These are phyloP conservation scores for Xylocampa areola DNA, from an alignment of 2,888 invertebrate species.

Conservation along the genomic window DNA sequence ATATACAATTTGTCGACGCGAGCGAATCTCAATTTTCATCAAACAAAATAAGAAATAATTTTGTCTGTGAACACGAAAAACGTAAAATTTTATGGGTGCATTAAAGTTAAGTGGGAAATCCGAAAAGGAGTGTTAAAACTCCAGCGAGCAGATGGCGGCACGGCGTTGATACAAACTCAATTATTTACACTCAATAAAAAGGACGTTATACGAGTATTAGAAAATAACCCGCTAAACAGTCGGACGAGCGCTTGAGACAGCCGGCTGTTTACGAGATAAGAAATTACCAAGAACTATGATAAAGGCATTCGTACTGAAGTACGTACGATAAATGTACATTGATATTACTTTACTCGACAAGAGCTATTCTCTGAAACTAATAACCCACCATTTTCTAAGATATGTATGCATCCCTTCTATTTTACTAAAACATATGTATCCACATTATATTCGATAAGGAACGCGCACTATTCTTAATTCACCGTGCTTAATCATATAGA, in stretches of 20 bases:
- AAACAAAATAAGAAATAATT: slow-evolving; percentile 66
- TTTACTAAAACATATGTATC: no score
- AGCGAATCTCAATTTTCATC: slow-evolving; percentile 67
- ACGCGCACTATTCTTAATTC: slow-evolving; percentile 68
- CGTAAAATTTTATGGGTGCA: slow-evolving; percentile 86
- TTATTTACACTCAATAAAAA: slow-evolving; percentile 90
- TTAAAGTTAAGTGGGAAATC: slow-evolving; percentile 89
- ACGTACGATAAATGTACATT: slow-evolving; percentile 15
- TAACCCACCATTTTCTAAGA: background rate
- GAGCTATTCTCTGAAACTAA: slow-evolving; percentile 4
- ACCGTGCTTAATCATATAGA: slow-evolving; percentile 78
- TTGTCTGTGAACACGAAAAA: slow-evolving; percentile 62
- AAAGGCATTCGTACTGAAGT: slow-evolving; percentile 24
- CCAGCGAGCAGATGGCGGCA: slow-evolving; percentile 83
- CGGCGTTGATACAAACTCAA: slow-evolving; percentile 87
- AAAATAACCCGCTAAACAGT: slow-evolving; percentile 81
- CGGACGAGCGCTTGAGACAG: slow-evolving; percentile 60
- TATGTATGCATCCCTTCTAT: no score
- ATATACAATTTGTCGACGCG: slow-evolving; percentile 69
- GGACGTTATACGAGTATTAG: slow-evolving; percentile 88
- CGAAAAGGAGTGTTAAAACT: slow-evolving; percentile 86
- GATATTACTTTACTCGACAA: slow-evolving; percentile 6
- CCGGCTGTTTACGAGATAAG: slow-evolving; percentile 71
- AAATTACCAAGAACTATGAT: slow-evolving; percentile 59
- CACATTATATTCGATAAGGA: slow-evolving; percentile 50